Base-by-base conservation (phyloP, 2,797 vertebrate genomes). In the Platalea minor region DNA sequence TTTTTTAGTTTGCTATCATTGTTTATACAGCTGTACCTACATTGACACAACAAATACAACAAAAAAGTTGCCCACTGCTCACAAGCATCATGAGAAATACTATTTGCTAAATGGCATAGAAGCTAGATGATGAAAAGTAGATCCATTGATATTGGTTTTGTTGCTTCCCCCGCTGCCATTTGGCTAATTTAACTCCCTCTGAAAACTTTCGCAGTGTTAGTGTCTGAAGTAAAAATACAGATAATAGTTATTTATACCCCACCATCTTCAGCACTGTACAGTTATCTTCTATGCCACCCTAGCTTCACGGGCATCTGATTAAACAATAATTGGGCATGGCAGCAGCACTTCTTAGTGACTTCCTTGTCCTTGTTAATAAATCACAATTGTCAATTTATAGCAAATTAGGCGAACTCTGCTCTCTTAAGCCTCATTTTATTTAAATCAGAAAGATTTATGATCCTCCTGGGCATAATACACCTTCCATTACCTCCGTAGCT, bases 301-400 rank as follows among this genome's bases (percentile, higher is more conserved):
- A 50, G 68, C 76, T 95, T 89, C 83, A 92, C 59, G 93, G 80
- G 85, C 88, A 81, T 83, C 70, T 82, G 91, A 94, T 78, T 79
- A 96, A 92, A 83, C 77, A 93, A 85, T 89, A 91, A 96, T 9
- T 92, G 61, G 91, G 85, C 86, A 94, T 23, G 70, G 89, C 96
- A 92, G 88, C 59, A 94, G 91, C 81, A 93, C 80, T 96, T 97
- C 95, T 97, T 93, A 96, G 96, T 95, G 96, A 94, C 95, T 97
- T 94, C 53, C 56, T 69, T 85, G 93, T 95, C 95, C 95, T 97
- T 97, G 95, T 97, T 97, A 97, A 97, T 97, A 95, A 97, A 97
- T 96, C 88, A 93, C 91, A 50, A 89, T 95, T 95, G 93, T 96
- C 89, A 95, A 79, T 76, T 95, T 84, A 89, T 80, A 83, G 93